A percentile compares a stretch with the other conserved stretches of the same genome.
Evolutionary conservation across 92 coral and sea anemone species (phyloP).

Genomic region (Siderastrea radians): DNA sequence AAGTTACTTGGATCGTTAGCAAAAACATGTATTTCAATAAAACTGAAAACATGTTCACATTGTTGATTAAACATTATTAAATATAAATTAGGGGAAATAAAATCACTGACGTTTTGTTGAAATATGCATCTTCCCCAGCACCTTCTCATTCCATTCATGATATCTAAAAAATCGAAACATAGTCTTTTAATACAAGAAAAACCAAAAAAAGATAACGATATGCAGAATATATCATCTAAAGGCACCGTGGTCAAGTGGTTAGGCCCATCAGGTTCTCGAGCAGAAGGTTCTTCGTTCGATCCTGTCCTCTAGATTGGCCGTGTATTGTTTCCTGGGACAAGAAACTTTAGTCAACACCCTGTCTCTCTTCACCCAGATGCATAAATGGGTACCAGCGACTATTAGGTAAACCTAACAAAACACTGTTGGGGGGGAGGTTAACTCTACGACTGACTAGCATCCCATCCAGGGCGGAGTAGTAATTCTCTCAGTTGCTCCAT

Average conservation of each 20-base stretch:
- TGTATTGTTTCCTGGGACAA: no score
- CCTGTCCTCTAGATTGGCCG: no score
- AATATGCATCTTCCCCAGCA: background rate
- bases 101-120: background rate
- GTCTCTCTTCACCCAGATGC: no score
- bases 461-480: no score
- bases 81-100: background rate
- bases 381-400: no score
- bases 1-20: background rate
- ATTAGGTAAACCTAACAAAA: background rate
- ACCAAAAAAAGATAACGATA: background rate
- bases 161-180: background rate
- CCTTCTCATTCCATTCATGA: conserved; percentile 1
- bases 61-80: background rate
- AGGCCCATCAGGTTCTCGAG: no score
- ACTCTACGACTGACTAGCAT: no score
- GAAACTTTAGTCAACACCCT: no score
- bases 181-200: background rate
- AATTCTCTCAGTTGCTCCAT: no score
- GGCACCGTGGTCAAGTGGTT: no score
- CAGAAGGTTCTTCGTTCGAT: no score
- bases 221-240: no score
- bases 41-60: background rate
- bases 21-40: background rate
- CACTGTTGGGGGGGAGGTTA: background rate